Conservation (phyloP, 2,113 vertebrate species). For the Tilapia sparmanii region DNA sequence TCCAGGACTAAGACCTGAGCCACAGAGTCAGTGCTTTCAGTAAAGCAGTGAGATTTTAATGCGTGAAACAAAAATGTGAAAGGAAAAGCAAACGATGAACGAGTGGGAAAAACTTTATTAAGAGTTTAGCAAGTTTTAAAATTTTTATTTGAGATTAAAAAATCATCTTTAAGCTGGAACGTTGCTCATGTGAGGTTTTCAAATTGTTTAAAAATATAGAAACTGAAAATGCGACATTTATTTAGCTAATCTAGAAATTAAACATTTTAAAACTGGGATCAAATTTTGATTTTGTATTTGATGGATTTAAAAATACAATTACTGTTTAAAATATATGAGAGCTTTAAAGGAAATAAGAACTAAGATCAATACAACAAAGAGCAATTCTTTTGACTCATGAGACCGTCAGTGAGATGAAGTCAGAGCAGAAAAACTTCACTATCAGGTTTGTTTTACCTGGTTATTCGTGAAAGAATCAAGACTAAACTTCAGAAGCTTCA, state of each 20-base stretch:
- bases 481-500: background rate
- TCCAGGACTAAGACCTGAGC: background rate
- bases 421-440: fast-evolving
- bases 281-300: background rate
- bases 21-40: background rate
- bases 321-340: background rate
- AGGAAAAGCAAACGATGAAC: background rate
- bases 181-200: background rate
- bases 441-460: background rate
- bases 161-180: background rate
- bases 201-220: background rate
- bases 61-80: background rate
- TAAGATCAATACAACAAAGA: background rate
- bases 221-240: background rate
- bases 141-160: background rate
- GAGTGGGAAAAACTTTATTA: background rate
- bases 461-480: background rate
- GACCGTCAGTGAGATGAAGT: background rate
- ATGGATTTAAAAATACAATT: background rate
- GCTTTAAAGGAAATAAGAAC: background rate
- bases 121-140: background rate
- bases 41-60: background rate
- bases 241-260: background rate
- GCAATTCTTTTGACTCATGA: background rate
- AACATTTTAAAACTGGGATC: background rate